phyloP scores from a whole-genome alignment of 1,140 invertebrate genomes.

The Gyrodactylus salaris region DNA sequence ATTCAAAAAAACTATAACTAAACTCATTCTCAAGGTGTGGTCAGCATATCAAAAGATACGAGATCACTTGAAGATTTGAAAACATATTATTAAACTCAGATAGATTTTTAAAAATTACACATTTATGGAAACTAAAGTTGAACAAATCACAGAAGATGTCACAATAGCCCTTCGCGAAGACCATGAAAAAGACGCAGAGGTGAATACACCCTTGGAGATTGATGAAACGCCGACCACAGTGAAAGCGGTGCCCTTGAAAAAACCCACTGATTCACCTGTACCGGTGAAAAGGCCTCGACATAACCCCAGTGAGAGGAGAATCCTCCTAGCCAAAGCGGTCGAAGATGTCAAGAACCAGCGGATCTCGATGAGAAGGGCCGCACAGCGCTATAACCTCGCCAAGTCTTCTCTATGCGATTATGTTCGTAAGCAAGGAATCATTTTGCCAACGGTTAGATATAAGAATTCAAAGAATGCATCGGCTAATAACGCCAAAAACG shows the following conservation, averaged over 20 bases:
- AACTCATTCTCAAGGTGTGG: no score
- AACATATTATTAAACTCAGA: no score
- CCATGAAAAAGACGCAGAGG: no score
- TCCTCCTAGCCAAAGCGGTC: background rate
- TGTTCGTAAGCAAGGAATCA: background rate
- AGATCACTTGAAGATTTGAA: no score
- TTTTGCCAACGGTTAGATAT: background rate
- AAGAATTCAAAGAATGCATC: background rate
- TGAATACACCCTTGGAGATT: no score
- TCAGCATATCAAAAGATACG: no score
- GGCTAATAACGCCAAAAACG: background rate
- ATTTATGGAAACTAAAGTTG: no score
- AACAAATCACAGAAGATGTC: no score
- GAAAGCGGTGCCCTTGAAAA: background rate
- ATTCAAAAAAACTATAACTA: no score
- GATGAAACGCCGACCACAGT: no score
- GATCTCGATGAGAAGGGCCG: background rate
- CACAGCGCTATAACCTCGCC: background rate
- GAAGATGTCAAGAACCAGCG: background rate
- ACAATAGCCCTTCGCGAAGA: no score
- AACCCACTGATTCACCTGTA: background rate
- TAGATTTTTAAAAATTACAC: no score
- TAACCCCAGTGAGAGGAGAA: background rate
- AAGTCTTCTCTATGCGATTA: background rate
- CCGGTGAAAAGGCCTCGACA: background rate